Percentiles rank a stretch among this genome's conserved stretches.
Evolutionary conservation across 2,888 invertebrate genomes (phyloP).

Genomic region (Gryllus longicercus): DNA sequence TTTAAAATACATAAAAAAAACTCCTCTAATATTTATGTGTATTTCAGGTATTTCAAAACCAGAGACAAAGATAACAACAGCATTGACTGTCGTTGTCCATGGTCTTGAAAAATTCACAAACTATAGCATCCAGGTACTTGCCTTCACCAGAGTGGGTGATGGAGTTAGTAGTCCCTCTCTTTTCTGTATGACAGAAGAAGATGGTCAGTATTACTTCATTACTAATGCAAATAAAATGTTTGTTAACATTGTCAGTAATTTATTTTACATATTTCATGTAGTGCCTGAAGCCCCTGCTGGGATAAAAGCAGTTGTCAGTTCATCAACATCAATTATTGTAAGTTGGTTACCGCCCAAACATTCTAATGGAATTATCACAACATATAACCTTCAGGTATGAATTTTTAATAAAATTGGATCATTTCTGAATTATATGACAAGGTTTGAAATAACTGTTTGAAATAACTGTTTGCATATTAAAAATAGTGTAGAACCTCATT

Average conservation of each 20-base stretch:
- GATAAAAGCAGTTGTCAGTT: slow-evolving; percentile 49
- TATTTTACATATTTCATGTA: slow-evolving; percentile 36
- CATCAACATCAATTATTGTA: slow-evolving; percentile 43
- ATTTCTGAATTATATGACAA: neutral
- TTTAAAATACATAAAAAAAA: too few relatives aligned
- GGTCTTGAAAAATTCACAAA: slow-evolving; percentile 51
- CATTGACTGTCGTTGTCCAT: slow-evolving; percentile 43
- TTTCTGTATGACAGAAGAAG: slow-evolving; percentile 48
- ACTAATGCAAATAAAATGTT: neutral
- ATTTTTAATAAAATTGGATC: slow-evolving; percentile 4
- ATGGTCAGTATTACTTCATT: slow-evolving; percentile 43
- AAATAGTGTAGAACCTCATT: too few relatives aligned
- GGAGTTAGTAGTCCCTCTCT: slow-evolving; percentile 47
- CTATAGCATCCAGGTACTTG: slow-evolving; percentile 52
- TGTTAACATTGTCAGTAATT: neutral
- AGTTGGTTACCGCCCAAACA: slow-evolving; percentile 48
- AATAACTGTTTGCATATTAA: neutral
- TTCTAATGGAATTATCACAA: slow-evolving; percentile 48
- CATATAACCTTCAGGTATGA: slow-evolving; percentile 46
- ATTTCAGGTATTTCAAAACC: slow-evolving; percentile 31
- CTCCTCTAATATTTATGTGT: too few relatives aligned
- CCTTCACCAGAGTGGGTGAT: slow-evolving; percentile 50
- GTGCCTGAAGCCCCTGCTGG: slow-evolving; percentile 49
- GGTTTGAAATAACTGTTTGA: too few relatives aligned
- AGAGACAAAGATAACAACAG: slow-evolving; percentile 41